Percentiles rank a stretch among this genome's conserved stretches.
phyloP scores from a whole-genome alignment of 2,888 invertebrate species.

The Cheilosia vulpina region DNA sequence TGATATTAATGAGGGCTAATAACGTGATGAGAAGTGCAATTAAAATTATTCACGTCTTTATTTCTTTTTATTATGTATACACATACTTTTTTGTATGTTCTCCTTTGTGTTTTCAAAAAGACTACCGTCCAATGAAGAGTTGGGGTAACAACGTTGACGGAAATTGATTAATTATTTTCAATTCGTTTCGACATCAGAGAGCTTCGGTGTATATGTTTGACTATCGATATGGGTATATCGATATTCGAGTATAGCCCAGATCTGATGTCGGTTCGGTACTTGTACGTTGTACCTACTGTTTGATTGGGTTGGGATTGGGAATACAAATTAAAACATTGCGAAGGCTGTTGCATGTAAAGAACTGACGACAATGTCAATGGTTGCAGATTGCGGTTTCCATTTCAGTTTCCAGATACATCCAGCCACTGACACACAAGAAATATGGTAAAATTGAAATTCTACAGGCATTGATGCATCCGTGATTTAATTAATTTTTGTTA shows the following conservation, averaged over 20 bases:
- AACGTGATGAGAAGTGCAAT: conserved; percentile 59
- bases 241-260: too few species aligned
- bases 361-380: conserved; percentile 3
- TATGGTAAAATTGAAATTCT: not conserved
- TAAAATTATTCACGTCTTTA: conserved; percentile 57
- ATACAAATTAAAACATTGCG: conserved; percentile 4
- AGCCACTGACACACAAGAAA: conserved; percentile 7
- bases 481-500: conserved; percentile 10
- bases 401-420: not conserved
- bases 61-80: conserved; percentile 4
- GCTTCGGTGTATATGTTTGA: not conserved
- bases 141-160: conserved; percentile 19
- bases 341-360: conserved; percentile 13
- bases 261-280: not conserved
- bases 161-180: conserved; percentile 61
- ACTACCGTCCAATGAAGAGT: conserved; percentile 3
- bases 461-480: conserved; percentile 2
- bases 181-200: conserved; percentile 38
- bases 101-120: conserved; percentile 36
- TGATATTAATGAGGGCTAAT: conserved; percentile 62
- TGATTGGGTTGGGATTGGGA: not conserved
- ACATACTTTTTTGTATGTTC: not conserved
- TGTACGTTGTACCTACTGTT: not conserved
- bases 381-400: not conserved
- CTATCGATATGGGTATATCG: too few species aligned